These are phyloP conservation scores for Gavialis gangeticus DNA, from an alignment of 2,113 vertebrate species.

Conservation along the genomic window DNA sequence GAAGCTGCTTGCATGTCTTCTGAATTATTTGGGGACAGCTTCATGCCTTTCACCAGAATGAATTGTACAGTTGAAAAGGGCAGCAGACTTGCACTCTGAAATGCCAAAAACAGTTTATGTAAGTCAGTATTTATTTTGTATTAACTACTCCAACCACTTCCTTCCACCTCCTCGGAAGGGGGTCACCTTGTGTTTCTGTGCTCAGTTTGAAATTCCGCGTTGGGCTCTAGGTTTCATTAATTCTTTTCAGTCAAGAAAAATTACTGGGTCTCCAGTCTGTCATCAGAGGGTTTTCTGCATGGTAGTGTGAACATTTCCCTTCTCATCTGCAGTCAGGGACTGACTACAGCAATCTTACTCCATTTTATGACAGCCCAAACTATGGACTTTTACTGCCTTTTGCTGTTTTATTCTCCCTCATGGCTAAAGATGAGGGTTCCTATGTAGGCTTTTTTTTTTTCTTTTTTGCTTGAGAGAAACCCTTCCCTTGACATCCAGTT, in stretches of 20 bases:
- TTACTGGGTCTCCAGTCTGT: background rate
- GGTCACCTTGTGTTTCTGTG: background rate
- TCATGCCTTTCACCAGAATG: background rate
- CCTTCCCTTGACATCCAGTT: background rate
- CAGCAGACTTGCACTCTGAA: background rate
- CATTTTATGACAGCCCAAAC: background rate
- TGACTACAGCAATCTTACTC: background rate
- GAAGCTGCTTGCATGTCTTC: background rate
- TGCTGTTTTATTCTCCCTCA: background rate
- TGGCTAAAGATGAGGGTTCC: too few species aligned
- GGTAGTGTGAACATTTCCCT: rapidly evolving
- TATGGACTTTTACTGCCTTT: background rate
- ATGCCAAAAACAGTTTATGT: background rate
- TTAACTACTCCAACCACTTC: background rate
- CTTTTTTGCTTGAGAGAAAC: background rate
- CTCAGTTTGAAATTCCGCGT: background rate
- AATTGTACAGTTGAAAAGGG: background rate
- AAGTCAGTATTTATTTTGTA: background rate
- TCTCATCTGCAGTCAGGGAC: rapidly evolving
- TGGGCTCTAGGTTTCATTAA: background rate
- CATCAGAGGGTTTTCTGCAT: background rate
- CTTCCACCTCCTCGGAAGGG: background rate
- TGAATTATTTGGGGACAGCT: background rate
- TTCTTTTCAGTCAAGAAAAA: background rate
- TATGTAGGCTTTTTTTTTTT: background rate